Conservation (phyloP, 2,113 vertebrate genomes). For the Eidolon helvum region DNA sequence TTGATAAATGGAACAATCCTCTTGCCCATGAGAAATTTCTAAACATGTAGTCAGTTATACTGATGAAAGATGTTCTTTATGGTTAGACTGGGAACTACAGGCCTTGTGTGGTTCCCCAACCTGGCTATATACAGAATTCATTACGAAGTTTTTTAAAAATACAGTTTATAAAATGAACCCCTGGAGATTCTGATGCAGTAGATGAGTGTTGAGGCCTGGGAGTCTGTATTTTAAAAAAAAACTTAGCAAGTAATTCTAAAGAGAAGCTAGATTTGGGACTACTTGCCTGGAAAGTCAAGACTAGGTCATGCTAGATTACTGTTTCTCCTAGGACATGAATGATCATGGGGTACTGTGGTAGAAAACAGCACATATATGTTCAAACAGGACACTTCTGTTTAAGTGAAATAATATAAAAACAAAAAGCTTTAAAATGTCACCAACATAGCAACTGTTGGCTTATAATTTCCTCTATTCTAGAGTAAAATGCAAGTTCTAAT, state of each 20-base stretch:
- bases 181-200: background rate
- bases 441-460: background rate
- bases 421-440: constrained; percentile 23
- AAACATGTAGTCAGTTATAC: background rate
- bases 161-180: background rate
- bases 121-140: background rate
- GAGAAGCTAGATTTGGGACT: background rate
- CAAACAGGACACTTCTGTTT: background rate
- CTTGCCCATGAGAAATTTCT: background rate
- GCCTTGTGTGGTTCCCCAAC: background rate
- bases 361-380: background rate
- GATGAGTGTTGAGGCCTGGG: background rate
- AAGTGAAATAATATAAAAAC: background rate
- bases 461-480: background rate
- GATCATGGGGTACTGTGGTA: background rate
- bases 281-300: background rate
- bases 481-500: constrained; percentile 19
- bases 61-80: background rate
- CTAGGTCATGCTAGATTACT: background rate
- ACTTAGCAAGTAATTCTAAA: background rate
- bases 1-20: background rate
- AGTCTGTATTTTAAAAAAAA: background rate
- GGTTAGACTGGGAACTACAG: background rate
- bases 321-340: background rate
- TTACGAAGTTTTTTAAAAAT: background rate